These are phyloP conservation scores for Bettongia penicillata DNA, from an alignment of 2,113 vertebrate species.

Conservation along the genomic window DNA sequence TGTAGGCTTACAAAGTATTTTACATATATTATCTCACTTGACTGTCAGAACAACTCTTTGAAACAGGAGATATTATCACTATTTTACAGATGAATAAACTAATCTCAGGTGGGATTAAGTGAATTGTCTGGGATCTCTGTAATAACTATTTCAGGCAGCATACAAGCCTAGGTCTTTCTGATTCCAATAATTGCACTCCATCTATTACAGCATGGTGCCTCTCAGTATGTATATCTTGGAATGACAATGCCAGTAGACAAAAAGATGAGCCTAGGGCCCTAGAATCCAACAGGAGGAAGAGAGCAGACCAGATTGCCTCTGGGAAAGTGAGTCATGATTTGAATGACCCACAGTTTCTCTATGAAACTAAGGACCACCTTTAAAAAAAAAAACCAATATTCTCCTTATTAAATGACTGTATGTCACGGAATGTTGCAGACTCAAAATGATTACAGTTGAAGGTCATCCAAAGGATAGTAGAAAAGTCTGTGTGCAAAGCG, in stretches of 20 bases:
- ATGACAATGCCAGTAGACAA: background rate
- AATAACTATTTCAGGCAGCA: background rate
- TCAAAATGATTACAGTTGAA: too few species aligned
- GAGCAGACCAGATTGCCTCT: background rate
- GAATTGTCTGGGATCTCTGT: background rate
- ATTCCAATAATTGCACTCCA: background rate
- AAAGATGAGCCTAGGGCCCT: background rate
- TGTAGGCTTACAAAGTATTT: background rate
- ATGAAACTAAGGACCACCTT: background rate
- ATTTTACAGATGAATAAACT: background rate
- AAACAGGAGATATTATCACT: background rate
- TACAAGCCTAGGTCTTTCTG: background rate
- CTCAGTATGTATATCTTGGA: background rate
- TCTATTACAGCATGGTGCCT: background rate
- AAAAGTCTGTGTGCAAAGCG: background rate
- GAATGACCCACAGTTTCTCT: background rate
- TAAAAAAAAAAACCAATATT: background rate
- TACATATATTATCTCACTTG: background rate
- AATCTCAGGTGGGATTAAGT: background rate
- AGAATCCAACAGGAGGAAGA: background rate
- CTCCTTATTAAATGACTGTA: background rate
- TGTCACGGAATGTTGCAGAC: too few species aligned
- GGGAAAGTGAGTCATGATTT: background rate
- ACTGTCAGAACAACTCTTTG: background rate
- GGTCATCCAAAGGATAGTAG: background rate